Evolutionary conservation across 1,140 invertebrate genomes (phyloP), one percentile per base, ranked within the genome.

Genomic region (Carposina sasakii): DNA sequence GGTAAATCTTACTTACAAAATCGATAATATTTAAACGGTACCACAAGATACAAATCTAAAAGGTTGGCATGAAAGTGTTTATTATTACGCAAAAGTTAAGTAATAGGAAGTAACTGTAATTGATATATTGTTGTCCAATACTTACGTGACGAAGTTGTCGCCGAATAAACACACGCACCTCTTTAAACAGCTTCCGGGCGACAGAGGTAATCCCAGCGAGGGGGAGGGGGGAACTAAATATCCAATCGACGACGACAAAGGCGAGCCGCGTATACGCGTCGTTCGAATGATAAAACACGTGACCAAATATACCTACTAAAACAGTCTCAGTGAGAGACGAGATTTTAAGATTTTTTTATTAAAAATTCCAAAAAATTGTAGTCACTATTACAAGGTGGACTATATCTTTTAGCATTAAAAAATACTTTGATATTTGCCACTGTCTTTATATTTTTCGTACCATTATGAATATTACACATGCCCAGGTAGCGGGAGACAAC

Each of bases 161-260:
- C 39, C 10, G 12, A 24, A 41, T 41, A 23, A 23, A 42, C 40
- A 42, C 40, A 42, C 40, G 40, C 40, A 42, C 40, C 40, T 42
- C 40, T 15, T 23, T 42, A n/a, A 15, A 26, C 40, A 3, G 13
- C 15, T 15, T 33, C 4, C 8, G 31, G n/a, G 31, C 31, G 31
- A 33, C 13, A n/a, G 31, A 15, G 23, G 40, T n/a, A 24, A 42
- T 23, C 40, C 3, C 23, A 6, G 9, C 40, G 15, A 13, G 40
- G 40, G 40, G 12, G 40, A 17, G 8, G 10, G 10, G 19, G 15
- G 40, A 13, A 3, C n/a, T 42, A 42, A 5, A 26, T 13, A 9
- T 23, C 12, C 13, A 26, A 42, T 42, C 23, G 40, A 26, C 12
- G 21, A 12, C 22, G n/a, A 42, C 15, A 42, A 42, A 26, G 23